Evolutionary conservation across 2,888 invertebrate species (phyloP).

Genomic region (Falcaria lacertinaria): DNA sequence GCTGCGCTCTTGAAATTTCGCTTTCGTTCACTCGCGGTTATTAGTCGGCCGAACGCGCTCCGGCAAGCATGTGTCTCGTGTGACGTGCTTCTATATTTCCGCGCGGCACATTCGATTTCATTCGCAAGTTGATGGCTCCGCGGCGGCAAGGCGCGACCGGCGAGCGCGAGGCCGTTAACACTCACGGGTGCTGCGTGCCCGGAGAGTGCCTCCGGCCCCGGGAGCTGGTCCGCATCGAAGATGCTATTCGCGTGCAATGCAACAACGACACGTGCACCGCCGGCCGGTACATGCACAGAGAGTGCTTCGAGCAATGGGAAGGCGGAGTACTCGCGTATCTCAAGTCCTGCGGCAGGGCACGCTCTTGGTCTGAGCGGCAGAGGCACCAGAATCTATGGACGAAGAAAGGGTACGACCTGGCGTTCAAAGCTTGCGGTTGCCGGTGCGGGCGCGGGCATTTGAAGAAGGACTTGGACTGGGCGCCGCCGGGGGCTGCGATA

Average conservation of each 20-base stretch:
- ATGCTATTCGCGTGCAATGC: conserved; percentile 93
- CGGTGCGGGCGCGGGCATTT: conserved; percentile 95
- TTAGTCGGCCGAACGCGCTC: conserved; percentile 81
- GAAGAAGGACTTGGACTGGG: conserved; percentile 96
- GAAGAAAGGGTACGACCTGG: conserved; percentile 97
- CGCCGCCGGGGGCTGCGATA: conserved; percentile 83
- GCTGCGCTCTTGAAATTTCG: conserved; percentile 85
- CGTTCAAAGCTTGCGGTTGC: conserved; percentile 96
- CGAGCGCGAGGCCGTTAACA: conserved; percentile 70
- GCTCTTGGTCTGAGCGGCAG: conserved; percentile 97
- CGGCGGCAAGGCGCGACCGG: conserved; percentile 74
- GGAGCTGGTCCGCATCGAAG: conserved; percentile 82
- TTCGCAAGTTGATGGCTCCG: conserved; percentile 66
- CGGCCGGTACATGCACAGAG: conserved; percentile 96
- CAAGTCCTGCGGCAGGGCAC: conserved; percentile 93
- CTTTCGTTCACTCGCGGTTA: conserved; percentile 82
- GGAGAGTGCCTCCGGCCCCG: conserved; percentile 90
- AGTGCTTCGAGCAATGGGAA: conserved; percentile 97
- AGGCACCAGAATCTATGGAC: conserved; percentile 98
- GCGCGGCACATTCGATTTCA: conserved; percentile 67
- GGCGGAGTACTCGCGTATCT: conserved; percentile 92
- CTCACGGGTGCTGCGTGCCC: conserved; percentile 89
- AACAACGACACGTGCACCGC: conserved; percentile 95
- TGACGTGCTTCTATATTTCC: conserved; percentile 67
- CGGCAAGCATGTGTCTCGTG: conserved; percentile 79